Conservation (phyloP, 2,888 invertebrate genomes). For the Clistopyga incitator region DNA sequence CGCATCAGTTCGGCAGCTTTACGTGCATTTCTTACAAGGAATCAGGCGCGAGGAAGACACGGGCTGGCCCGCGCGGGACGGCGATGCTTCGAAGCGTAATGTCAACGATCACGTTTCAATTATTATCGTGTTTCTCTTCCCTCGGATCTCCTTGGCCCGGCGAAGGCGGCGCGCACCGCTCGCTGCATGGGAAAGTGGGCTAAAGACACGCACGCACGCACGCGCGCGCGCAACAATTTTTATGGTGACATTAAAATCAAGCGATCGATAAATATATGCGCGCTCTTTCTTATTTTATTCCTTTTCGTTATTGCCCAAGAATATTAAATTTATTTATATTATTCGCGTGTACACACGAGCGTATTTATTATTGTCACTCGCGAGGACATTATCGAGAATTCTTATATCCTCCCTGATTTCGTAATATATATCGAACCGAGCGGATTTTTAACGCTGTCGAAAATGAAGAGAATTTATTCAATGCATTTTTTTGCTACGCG, state of each 20-base stretch:
- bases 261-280: slow-evolving; percentile 45
- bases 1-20: slow-evolving; percentile 47
- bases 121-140: slow-evolving; percentile 62
- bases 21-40: slow-evolving; percentile 60
- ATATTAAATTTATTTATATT: slow-evolving; percentile 31
- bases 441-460: neutral
- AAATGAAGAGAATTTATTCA: neutral
- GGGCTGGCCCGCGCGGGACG: slow-evolving; percentile 27
- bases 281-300: neutral
- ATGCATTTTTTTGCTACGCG: neutral
- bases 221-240: slow-evolving; percentile 28
- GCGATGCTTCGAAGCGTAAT: slow-evolving; percentile 58
- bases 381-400: neutral
- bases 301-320: slow-evolving; percentile 37
- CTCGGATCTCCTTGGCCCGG: slow-evolving; percentile 55
- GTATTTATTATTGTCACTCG: slow-evolving; percentile 7
- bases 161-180: neutral
- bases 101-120: slow-evolving; percentile 67
- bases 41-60: slow-evolving; percentile 15
- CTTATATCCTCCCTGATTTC: slow-evolving; percentile 10
- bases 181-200: slow-evolving; percentile 40
- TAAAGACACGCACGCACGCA: slow-evolving; percentile 1
- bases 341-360: neutral
- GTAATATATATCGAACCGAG: neutral
- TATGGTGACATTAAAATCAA: slow-evolving; percentile 48